Conservation (phyloP, 2,113 vertebrate species). For the Catharus bicknelli region DNA sequence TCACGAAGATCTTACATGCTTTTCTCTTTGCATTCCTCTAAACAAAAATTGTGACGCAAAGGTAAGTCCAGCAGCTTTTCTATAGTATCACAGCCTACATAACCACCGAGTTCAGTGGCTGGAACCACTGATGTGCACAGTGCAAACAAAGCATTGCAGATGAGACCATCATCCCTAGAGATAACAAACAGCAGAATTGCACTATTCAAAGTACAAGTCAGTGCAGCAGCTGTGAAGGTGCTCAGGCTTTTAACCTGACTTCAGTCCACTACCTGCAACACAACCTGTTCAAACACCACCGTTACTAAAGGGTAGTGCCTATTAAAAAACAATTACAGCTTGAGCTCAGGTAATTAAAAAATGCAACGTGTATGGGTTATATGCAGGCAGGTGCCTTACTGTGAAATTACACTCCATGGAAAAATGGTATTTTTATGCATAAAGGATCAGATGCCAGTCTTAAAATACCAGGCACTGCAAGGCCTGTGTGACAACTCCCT, state of each 20-base stretch:
- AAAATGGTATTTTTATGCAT: neutral
- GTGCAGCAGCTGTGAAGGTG: neutral
- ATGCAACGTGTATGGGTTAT: rapidly evolving
- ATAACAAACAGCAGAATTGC: rapidly evolving
- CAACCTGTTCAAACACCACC: neutral
- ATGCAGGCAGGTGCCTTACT: neutral
- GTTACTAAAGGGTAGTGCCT: neutral
- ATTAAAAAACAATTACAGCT: neutral
- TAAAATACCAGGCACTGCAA: rapidly evolving
- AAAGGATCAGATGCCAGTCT: no score
- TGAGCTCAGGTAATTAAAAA: neutral
- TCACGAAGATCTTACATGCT: neutral
- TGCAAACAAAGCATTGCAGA: neutral
- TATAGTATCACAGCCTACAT: rapidly evolving
- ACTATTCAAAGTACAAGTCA: neutral
- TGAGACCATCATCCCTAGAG: neutral
- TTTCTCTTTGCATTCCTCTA: neutral
- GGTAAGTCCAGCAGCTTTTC: neutral
- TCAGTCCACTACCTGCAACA: neutral
- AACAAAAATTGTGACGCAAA: neutral
- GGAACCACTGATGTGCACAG: rapidly evolving
- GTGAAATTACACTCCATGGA: no score
- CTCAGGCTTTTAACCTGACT: neutral
- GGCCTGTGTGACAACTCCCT: neutral
- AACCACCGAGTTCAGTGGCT: neutral